Evolutionary conservation across 1,140 invertebrate species (phyloP), one percentile per base, ranked within the genome.

Genomic region (Lasioglossum albipes): DNA sequence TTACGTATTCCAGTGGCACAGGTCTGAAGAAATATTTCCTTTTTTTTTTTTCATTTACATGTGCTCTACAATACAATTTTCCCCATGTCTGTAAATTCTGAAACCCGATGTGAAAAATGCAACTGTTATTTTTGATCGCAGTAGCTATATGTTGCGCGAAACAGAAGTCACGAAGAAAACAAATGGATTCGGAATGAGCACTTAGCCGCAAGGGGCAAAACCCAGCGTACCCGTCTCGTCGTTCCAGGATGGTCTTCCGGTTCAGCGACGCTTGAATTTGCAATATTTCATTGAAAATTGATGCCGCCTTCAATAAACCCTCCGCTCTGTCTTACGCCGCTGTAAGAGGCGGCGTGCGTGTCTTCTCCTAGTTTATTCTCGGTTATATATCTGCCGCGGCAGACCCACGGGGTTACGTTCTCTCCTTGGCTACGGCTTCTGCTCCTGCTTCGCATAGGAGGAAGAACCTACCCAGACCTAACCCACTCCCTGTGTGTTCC

Each of bases 221-320:
- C 20, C 7, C 20, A 2, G 66, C 20, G 71, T 68, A 52, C 52
- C 52, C 13, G 31, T 18, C 54, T n/a, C 36, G 36, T 36, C 36
- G 45, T 12, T 49, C 20, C 57, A 45, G 27, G 75, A 79, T 22
- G 77, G 69, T 87, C 82, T 86, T 68, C 78, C 82, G 78, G 74
- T 86, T 79, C 81, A 77, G 71, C 49, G 73, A 41, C 49, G 45
- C 27, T 59, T 64, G 69, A 82, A 87, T 88, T 82, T 78, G 82
- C 81, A 85, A 88, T 85, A 84, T 87, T 89, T 77, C 69, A 74
- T 81, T 79, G 49, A 79, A 84, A 88, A 85, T 88, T 84, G 75
- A 87, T 84, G 82, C 72, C 67, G 22, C 16, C 79, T 66, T 81
- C 83, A 54, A 85, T 84, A 86, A 87, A 87, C 65, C 59, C 61